These are phyloP conservation scores for Oryzias curvinotus DNA, from an alignment of 2,113 vertebrate species.

Conservation along the genomic window DNA sequence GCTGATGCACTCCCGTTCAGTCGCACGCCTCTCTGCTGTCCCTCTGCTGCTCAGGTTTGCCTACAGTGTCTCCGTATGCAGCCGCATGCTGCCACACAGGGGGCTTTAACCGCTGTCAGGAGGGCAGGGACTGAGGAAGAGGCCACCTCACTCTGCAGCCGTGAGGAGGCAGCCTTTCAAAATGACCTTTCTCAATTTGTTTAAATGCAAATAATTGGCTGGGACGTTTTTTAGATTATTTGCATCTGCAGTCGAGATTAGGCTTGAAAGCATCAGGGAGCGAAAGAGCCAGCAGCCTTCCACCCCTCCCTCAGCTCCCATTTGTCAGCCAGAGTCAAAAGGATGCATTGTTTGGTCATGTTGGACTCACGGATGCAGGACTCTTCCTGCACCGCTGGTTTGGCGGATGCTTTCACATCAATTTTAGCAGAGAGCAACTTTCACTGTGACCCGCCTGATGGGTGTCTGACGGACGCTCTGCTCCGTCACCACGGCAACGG, in stretches of 20 bases:
- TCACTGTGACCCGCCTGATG: no score
- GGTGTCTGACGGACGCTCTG: neutral
- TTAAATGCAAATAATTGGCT: conserved; percentile 81
- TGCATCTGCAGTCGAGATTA: conserved; percentile 80
- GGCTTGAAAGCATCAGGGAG: conserved; percentile 38
- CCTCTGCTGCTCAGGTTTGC: conserved; percentile 48
- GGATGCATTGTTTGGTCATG: conserved; percentile 31
- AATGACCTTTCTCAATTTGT: conserved; percentile 80
- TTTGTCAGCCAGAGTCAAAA: conserved; percentile 9
- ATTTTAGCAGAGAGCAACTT: neutral
- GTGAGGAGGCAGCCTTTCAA: conserved; percentile 67
- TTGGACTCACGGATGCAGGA: conserved; percentile 27
- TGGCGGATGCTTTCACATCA: conserved; percentile 7
- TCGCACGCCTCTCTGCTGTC: conserved; percentile 43
- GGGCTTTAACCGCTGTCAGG: conserved; percentile 61
- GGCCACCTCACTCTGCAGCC: conserved; percentile 54
- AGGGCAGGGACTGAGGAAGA: conserved; percentile 67
- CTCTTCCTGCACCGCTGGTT: neutral
- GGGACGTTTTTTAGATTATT: conserved; percentile 79
- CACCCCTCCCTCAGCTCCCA: conserved; percentile 14
- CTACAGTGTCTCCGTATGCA: conserved; percentile 52
- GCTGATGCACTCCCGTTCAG: conserved; percentile 12
- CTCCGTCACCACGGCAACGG: neutral
- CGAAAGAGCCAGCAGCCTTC: conserved; percentile 23
- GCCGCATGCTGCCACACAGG: conserved; percentile 54